Evolutionary conservation across 2,888 invertebrate species (phyloP).

Genomic region (Euspilapteryx auroguttella): DNA sequence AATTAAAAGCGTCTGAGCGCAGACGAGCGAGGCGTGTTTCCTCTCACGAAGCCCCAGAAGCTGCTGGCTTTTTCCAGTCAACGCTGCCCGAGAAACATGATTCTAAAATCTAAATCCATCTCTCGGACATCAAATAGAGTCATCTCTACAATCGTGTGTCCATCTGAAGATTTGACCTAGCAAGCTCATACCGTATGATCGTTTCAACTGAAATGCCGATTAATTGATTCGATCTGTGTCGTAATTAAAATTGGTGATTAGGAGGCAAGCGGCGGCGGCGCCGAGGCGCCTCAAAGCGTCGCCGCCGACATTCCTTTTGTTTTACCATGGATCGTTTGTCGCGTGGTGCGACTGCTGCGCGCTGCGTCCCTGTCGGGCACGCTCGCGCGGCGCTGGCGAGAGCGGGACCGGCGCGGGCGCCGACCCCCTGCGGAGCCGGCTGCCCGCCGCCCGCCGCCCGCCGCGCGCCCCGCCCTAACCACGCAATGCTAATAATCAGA

Average conservation of each 20-base stretch:
- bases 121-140: no score
- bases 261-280: constrained; percentile 53
- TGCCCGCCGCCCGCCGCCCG: constrained; percentile 46
- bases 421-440: constrained; percentile 53
- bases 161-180: no score
- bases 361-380: constrained; percentile 5
- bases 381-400: constrained; percentile 16
- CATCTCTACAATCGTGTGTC: no score
- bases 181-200: constrained; percentile 43
- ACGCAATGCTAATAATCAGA: constrained; percentile 53
- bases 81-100: no score
- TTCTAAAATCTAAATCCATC: no score
- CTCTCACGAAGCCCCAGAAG: constrained; percentile 2
- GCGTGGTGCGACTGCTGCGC: constrained; percentile 16
- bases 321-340: constrained; percentile 61
- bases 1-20: constrained; percentile 47
- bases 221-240: constrained; percentile 61
- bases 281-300: constrained; percentile 61
- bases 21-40: no score
- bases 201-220: constrained; percentile 58
- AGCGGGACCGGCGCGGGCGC: constrained; percentile 45
- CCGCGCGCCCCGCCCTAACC: constrained; percentile 48
- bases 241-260: constrained; percentile 62
- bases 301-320: constrained; percentile 61
- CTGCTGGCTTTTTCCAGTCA: no score